phyloP scores from a whole-genome alignment of 2,888 invertebrate genomes.

The Siphonodentalium dalli region DNA sequence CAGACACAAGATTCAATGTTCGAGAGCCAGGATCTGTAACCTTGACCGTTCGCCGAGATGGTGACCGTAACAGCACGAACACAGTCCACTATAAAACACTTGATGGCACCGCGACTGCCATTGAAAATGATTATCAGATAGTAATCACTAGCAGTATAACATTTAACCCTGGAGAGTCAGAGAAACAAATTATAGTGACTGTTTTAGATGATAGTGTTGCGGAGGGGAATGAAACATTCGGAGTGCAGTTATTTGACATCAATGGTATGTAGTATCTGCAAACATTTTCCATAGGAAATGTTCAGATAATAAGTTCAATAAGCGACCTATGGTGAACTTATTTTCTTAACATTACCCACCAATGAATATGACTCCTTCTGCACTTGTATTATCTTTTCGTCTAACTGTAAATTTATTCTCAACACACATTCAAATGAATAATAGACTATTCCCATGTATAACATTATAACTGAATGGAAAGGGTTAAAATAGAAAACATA shows the following conservation, averaged over 20 bases:
- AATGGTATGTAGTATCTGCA: slow-evolving; percentile 41
- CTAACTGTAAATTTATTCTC: too few relatives aligned
- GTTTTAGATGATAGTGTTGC: slow-evolving; percentile 51
- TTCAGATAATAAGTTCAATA: too few relatives aligned
- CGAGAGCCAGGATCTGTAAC: slow-evolving; percentile 42
- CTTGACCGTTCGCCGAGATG: slow-evolving; percentile 48
- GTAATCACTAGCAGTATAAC: slow-evolving; percentile 34
- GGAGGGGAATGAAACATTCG: slow-evolving; percentile 58
- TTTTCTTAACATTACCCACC: too few relatives aligned
- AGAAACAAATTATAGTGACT: slow-evolving; percentile 39
- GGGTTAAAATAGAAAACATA: too few relatives aligned
- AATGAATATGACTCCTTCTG: too few relatives aligned
- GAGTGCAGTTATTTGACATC: slow-evolving; percentile 54
- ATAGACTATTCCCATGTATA: too few relatives aligned
- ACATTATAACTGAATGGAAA: too few relatives aligned
- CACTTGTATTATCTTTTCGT: too few relatives aligned
- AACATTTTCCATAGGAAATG: neutral
- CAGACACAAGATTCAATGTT: slow-evolving; percentile 35
- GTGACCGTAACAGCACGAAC: slow-evolving; percentile 31
- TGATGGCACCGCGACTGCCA: slow-evolving; percentile 48
- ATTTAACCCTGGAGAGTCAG: slow-evolving; percentile 50
- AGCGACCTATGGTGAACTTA: too few relatives aligned
- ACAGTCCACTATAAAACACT: slow-evolving; percentile 50
- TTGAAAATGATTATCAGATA: slow-evolving; percentile 41
- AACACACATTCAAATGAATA: too few relatives aligned